Percentiles rank a stretch among this genome's conserved stretches.
phyloP scores from a whole-genome alignment of 64 coral and sea anemone species.

The Acropora tenuis region DNA sequence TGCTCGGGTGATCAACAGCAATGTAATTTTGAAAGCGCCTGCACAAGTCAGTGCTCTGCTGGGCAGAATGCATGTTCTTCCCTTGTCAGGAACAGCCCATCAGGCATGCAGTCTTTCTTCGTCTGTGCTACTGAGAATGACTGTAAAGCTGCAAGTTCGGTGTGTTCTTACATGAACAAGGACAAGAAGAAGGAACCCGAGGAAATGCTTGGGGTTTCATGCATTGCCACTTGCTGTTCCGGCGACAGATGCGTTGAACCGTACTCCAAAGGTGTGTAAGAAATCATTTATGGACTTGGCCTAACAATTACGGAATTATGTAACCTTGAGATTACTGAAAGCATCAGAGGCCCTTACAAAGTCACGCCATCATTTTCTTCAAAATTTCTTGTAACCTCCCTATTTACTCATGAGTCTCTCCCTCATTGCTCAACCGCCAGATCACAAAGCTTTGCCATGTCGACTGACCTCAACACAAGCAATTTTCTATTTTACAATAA shows the following conservation, averaged over 20 bases:
- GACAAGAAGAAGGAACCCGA: not conserved
- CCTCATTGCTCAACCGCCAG: too few relatives aligned
- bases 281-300: too few relatives aligned
- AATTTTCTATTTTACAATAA: too few relatives aligned
- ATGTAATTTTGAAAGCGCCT: not conserved
- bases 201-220: not conserved
- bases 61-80: not conserved
- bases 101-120: not conserved
- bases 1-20: not conserved
- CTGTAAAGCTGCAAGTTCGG: not conserved
- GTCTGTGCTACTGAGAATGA: not conserved
- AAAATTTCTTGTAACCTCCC: too few relatives aligned
- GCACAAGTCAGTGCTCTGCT: not conserved
- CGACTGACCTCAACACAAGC: too few relatives aligned
- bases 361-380: too few relatives aligned
- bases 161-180: not conserved
- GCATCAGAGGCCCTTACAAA: too few relatives aligned
- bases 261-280: not conserved
- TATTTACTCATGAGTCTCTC: too few relatives aligned
- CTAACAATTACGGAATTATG: too few relatives aligned
- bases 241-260: not conserved
- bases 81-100: not conserved
- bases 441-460: too few relatives aligned
- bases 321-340: too few relatives aligned
- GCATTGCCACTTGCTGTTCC: constrained; percentile 8